These are phyloP conservation scores for Ips typographus DNA, from an alignment of 1,140 invertebrate genomes.

Conservation along the genomic window DNA sequence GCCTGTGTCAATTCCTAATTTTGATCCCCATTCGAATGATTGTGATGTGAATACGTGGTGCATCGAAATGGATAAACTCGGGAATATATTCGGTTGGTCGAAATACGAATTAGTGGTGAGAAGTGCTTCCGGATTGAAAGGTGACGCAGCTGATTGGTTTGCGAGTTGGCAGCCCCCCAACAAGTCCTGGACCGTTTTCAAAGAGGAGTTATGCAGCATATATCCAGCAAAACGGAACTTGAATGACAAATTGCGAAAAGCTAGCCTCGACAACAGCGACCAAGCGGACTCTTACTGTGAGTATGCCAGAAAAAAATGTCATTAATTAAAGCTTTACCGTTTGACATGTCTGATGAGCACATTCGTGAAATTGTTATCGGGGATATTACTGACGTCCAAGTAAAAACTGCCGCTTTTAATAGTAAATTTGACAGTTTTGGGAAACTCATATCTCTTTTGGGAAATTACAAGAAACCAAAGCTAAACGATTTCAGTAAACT, in stretches of 20 bases:
- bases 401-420: slow-evolving; percentile 17
- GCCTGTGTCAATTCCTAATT: background rate
- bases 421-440: slow-evolving; percentile 8
- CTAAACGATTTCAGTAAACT: background rate
- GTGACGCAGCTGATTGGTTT: no score
- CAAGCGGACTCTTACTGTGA: slow-evolving; percentile 15
- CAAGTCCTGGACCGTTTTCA: no score
- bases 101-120: no score
- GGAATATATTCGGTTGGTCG: no score
- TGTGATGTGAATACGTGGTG: no score
- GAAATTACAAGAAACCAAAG: slow-evolving; percentile 5
- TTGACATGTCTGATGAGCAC: slow-evolving; percentile 8
- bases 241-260: slow-evolving; percentile 5
- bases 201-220: no score
- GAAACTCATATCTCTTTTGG: background rate
- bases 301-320: slow-evolving; percentile 25
- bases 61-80: no score
- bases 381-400: slow-evolving; percentile 13
- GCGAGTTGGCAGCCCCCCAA: no score
- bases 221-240: slow-evolving; percentile 13
- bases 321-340: slow-evolving; percentile 9
- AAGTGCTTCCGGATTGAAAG: no score
- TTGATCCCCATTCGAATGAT: no score
- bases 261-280: background rate
- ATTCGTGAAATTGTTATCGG: slow-evolving; percentile 11